Percentiles rank a stretch among this genome's conserved stretches.
These are phyloP conservation scores for Chrysotoxum bicinctum DNA, from an alignment of 2,888 invertebrate genomes.

Conservation along the genomic window DNA sequence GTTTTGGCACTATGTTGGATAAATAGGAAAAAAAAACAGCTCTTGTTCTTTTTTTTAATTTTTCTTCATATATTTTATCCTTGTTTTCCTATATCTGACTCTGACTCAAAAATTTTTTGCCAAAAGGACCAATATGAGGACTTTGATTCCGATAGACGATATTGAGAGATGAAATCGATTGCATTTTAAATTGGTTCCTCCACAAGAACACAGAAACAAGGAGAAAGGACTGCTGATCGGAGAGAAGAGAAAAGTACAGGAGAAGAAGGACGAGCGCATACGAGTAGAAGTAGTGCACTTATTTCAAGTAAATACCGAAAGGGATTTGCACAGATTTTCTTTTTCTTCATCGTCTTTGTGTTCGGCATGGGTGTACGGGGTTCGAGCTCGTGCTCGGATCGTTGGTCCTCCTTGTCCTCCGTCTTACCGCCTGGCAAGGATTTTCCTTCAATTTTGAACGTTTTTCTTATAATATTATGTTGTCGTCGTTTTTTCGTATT, in stretches of 20 bases:
- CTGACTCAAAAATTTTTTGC: constrained; percentile 8
- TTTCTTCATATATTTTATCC: constrained; percentile 8
- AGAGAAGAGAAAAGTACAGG: neutral
- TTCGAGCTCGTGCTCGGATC: too few species aligned
- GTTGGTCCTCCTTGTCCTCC: neutral
- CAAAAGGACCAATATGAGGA: constrained; percentile 24
- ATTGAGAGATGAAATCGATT: constrained; percentile 71
- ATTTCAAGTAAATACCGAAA: constrained; percentile 65
- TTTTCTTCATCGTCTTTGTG: neutral
- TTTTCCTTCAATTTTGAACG: constrained; percentile 32
- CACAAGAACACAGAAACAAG: constrained; percentile 28
- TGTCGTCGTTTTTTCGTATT: constrained; percentile 25
- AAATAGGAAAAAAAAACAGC: constrained; percentile 21
- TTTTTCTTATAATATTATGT: constrained; percentile 34
- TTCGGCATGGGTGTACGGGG: too few species aligned
- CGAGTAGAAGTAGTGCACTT: constrained; percentile 33
- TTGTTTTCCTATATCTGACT: constrained; percentile 5
- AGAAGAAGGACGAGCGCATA: neutral
- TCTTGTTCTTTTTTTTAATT: neutral
- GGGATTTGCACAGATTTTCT: constrained; percentile 55
- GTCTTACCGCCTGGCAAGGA: neutral
- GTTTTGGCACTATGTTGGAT: neutral
- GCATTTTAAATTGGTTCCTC: constrained; percentile 71
- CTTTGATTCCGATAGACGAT: constrained; percentile 51
- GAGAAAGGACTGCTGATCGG: neutral